Base-by-base conservation (phyloP, 2,888 invertebrate genomes). In the Clusia tigrina region DNA sequence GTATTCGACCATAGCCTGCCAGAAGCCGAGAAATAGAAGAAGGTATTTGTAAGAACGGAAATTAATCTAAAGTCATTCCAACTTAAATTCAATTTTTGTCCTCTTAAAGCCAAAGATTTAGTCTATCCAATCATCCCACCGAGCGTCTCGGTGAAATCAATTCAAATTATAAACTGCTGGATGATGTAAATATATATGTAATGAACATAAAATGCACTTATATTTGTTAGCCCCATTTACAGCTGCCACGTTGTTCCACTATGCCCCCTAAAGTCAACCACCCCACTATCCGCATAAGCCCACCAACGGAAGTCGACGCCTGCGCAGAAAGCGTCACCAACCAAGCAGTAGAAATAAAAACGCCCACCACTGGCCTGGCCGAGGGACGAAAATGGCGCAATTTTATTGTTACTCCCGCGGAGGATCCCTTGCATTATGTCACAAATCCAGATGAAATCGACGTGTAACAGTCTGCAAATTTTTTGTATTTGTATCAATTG, bases 321-420 rank as follows among this genome's bases (percentile, higher is more conserved):
- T 63, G 61, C 20, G 22, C 26, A n/a, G 32, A 48, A 26, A 54
- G 46, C 37, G 51, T 38, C 42, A 57, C 60, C 1, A 51, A 48
- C 24, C 56, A 25, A 20, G 51, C 52, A 46, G 62, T 62, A 53
- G 58, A 56, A 9, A 57, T 59, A 6, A 62, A 62, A 12, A 68
- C 66, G 9, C 58, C 54, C 18, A n/a, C n/a, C n/a, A 68, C 32
- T n/a, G 48, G 58, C 15, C 64, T 54, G 37, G 32, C n/a, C 1
- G 67, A 67, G 20, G 64, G 64, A 26, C 54, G 62, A 18, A 67
- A 64, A 42, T 54, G 62, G 1, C 63, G 70, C 26, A 73, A 69
- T 64, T 74, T 73, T 63, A 71, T 69, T 64, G 73, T 74, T 51
- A 74, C 74, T 24, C 73, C 72, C 24, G 71, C 69, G 1, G 65